Conservation (phyloP, 1,140 invertebrate species). For the Popillia japonica region DNA sequence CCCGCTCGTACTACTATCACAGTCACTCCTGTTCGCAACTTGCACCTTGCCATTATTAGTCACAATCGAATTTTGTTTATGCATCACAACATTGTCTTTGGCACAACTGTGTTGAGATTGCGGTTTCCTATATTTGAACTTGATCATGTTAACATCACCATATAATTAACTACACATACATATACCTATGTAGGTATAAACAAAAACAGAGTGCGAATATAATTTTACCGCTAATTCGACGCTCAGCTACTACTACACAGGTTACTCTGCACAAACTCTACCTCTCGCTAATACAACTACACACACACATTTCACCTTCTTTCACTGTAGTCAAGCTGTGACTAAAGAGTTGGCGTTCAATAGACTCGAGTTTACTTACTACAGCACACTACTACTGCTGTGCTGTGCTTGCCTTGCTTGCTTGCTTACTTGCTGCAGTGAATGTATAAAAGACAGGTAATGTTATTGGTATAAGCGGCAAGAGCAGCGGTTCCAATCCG, state of each 20-base stretch:
- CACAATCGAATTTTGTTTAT: neutral
- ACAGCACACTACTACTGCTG: neutral
- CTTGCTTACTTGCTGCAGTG: neutral
- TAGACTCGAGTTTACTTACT: neutral
- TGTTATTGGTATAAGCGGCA: neutral
- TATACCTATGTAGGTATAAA: no score
- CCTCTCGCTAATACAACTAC: neutral
- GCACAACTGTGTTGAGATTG: neutral
- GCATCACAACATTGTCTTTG: neutral
- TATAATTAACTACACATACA: neutral
- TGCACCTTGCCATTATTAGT: constrained; percentile 18
- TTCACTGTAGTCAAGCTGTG: constrained; percentile 43
- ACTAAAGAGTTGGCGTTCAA: constrained; percentile 17
- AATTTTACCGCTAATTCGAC: no score
- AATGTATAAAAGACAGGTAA: constrained; percentile 1
- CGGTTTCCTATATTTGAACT: constrained; percentile 40
- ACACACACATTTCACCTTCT: constrained; percentile 43
- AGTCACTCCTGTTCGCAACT: constrained; percentile 24
- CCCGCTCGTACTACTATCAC: constrained; percentile 7
- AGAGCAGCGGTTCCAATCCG: neutral
- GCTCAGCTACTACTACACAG: no score
- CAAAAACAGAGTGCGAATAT: no score
- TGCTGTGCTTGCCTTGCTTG: neutral
- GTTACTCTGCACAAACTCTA: neutral
- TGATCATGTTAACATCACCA: constrained; percentile 37